Evolutionary conservation across 2,888 invertebrate species (phyloP).

Genomic region (Nomada goodeniana): DNA sequence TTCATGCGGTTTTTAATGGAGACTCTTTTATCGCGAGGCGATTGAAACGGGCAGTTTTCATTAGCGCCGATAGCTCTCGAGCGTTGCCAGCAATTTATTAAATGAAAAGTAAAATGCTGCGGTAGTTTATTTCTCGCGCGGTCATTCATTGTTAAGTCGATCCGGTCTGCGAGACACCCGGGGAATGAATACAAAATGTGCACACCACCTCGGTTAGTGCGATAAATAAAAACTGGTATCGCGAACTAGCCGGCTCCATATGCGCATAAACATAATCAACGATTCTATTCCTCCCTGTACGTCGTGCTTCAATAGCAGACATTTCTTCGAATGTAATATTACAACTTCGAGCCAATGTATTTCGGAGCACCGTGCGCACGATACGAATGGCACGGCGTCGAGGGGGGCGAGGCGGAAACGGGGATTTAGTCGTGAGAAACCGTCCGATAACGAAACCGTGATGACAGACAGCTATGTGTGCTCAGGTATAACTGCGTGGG

Average conservation of each 20-base stretch:
- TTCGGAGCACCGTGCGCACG: conserved; percentile 10
- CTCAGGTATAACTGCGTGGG: conserved; percentile 70
- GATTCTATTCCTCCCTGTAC: not conserved
- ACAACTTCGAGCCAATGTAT: not conserved
- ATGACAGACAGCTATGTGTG: conserved; percentile 50
- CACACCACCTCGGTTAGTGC: no score
- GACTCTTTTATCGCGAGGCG: no score
- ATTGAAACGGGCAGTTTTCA: no score
- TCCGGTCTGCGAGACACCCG: not conserved
- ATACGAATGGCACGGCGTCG: not conserved
- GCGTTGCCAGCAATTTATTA: no score
- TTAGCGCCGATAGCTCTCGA: not conserved
- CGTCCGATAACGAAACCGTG: conserved; percentile 54
- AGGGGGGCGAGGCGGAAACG: conserved; percentile 18
- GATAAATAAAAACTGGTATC: no score
- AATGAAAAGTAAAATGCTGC: no score
- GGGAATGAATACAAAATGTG: not conserved
- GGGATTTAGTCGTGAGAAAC: conserved; percentile 50
- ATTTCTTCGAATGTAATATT: not conserved
- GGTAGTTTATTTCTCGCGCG: no score
- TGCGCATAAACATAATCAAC: not conserved
- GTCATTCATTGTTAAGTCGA: no score
- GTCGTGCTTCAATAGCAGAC: not conserved
- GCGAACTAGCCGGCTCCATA: no score
- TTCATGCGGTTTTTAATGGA: no score